Evolutionary conservation across 37 sponge, comb jelly and placozoan genomes (phyloP).

Genomic region (Eunapius fragilis): DNA sequence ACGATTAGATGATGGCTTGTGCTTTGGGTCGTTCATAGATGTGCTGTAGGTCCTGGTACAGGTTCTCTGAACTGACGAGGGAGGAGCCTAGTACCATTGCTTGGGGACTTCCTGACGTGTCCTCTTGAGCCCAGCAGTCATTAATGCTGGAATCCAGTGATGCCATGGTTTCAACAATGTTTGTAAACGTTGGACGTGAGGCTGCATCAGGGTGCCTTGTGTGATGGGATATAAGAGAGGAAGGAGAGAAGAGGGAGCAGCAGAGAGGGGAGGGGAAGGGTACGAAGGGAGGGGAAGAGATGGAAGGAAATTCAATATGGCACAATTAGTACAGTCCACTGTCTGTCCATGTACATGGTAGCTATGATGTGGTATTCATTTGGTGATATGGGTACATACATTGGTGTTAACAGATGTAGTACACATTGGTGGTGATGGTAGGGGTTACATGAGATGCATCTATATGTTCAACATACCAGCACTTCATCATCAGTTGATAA

Average conservation of each 20-base stretch:
- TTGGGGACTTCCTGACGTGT: neutral
- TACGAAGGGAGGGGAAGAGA: neutral
- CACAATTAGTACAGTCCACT: too few species aligned
- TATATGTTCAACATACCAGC: constrained; percentile 6
- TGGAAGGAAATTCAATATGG: too few species aligned
- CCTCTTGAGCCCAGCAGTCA: neutral
- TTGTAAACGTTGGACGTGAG: constrained; percentile 11
- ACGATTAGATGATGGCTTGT: neutral
- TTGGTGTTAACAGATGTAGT: too few species aligned
- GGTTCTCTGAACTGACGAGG: neutral
- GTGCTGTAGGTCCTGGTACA: neutral
- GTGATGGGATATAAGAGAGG: neutral
- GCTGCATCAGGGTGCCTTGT: constrained; percentile 9
- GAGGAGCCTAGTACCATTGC: neutral
- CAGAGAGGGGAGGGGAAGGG: neutral
- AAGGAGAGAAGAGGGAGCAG: neutral
- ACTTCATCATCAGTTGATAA: constrained; percentile 23
- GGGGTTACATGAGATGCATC: too few species aligned
- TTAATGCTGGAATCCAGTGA: neutral
- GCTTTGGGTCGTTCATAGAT: neutral
- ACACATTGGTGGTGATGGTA: constrained; percentile 16
- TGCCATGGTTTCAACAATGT: neutral
- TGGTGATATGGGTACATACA: too few species aligned
- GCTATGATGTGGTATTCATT: too few species aligned
- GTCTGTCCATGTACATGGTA: too few species aligned